Conservation (phyloP, 2,888 invertebrate genomes). For the Tipula confusa region DNA sequence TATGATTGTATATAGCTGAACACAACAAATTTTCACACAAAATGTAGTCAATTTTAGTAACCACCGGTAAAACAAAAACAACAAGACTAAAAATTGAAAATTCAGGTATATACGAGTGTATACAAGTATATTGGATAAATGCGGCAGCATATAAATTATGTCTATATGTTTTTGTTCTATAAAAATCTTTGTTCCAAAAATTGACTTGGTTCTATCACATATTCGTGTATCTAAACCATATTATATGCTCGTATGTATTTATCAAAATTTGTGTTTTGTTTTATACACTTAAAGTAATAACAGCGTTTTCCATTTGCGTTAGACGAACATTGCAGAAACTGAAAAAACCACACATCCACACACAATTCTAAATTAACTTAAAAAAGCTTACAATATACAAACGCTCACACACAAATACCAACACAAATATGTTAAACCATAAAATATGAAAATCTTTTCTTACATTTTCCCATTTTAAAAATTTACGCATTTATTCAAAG, state of each 20-base stretch:
- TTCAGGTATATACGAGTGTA: background rate
- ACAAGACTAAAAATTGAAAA: no score
- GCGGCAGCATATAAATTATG: background rate
- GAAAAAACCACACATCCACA: background rate
- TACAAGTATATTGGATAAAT: background rate
- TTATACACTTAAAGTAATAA: background rate
- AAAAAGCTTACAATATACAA: no score
- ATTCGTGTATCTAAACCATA: background rate
- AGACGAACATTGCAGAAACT: background rate
- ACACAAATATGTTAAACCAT: background rate
- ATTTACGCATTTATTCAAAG: background rate
- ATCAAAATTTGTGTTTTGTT: background rate
- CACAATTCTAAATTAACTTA: background rate
- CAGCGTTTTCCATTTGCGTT: background rate
- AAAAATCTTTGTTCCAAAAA: background rate
- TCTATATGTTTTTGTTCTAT: background rate
- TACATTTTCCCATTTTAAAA: background rate
- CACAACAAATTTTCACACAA: background rate
- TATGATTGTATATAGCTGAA: background rate
- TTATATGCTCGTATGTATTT: background rate
- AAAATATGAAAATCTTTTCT: constrained; percentile 9
- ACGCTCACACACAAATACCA: background rate
- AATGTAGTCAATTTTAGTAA: background rate
- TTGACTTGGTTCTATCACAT: background rate
- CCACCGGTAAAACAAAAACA: background rate